Evolutionary conservation across 1,140 invertebrate species (phyloP).

Genomic region (Apis florea): DNA sequence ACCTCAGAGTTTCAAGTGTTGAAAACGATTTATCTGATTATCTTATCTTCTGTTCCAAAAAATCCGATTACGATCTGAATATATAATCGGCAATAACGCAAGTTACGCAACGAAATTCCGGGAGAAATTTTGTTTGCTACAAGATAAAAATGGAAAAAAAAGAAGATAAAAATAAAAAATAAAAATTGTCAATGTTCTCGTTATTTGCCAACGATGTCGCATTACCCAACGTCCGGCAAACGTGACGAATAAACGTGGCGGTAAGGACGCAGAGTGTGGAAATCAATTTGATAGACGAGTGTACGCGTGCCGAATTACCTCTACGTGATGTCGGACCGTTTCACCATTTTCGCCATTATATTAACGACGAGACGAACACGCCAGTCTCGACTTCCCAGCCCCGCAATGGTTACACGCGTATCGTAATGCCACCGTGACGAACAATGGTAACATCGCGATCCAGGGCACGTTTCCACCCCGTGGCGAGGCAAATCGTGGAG

Average conservation of each 20-base stretch:
- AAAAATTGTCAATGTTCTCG: not conserved
- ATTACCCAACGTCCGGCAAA: conserved; percentile 50
- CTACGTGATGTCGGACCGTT: conserved; percentile 80
- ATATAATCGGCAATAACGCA: too few relatives aligned
- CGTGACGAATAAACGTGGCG: conserved; percentile 57
- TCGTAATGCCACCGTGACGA: conserved; percentile 69
- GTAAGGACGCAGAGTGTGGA: conserved; percentile 71
- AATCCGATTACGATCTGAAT: not conserved
- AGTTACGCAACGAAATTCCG: not conserved
- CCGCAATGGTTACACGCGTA: conserved; percentile 60
- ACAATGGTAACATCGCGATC: conserved; percentile 72
- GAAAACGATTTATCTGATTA: not conserved
- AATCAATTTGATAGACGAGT: conserved; percentile 80
- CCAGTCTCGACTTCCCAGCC: conserved; percentile 56
- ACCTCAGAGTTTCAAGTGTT: too few relatives aligned
- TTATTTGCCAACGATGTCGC: conserved; percentile 22
- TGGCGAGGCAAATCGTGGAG: conserved; percentile 54
- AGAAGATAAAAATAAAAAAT: not conserved
- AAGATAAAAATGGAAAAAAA: not conserved
- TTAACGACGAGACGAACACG: conserved; percentile 74
- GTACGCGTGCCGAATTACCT: conserved; percentile 80
- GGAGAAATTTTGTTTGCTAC: not conserved
- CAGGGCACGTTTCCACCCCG: conserved; percentile 73
- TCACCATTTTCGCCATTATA: conserved; percentile 79
- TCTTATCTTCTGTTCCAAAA: not conserved